Evolutionary conservation across 2,888 invertebrate genomes (phyloP).

Genomic region (Emmelina monodactyla): DNA sequence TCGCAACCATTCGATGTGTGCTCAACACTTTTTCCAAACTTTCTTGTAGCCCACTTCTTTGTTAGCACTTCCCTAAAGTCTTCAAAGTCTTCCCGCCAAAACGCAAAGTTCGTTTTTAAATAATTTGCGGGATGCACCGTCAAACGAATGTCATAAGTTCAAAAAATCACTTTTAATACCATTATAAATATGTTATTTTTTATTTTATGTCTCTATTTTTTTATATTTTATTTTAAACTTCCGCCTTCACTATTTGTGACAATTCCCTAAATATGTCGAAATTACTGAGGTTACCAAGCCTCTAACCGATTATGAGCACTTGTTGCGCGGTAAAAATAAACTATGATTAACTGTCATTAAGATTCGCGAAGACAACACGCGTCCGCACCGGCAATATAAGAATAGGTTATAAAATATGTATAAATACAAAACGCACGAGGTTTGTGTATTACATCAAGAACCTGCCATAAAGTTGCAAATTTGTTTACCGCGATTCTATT

Average conservation of each 20-base stretch:
- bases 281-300: constrained; percentile 48
- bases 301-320: constrained; percentile 58
- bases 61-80: constrained; percentile 30
- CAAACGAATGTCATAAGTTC: no score
- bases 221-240: constrained; percentile 31
- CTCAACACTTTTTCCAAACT: constrained; percentile 61
- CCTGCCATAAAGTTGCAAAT: constrained; percentile 43
- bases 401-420: constrained; percentile 38
- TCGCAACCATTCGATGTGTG: constrained; percentile 51
- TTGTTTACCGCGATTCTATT: constrained; percentile 52
- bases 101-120: constrained; percentile 16
- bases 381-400: constrained; percentile 37
- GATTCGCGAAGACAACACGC: constrained; percentile 58
- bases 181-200: no score
- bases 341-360: constrained; percentile 63
- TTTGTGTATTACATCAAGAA: constrained; percentile 29
- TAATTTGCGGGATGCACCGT: no score
- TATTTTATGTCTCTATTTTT: no score
- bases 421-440: constrained; percentile 28
- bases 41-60: constrained; percentile 43
- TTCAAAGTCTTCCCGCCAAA: constrained; percentile 40
- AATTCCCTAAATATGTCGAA: constrained; percentile 44
- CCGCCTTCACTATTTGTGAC: constrained; percentile 38
- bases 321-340: constrained; percentile 64
- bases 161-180: no score